Evolutionary conservation across 2,797 vertebrate genomes (phyloP).

Genomic region (Streptopelia turtur): DNA sequence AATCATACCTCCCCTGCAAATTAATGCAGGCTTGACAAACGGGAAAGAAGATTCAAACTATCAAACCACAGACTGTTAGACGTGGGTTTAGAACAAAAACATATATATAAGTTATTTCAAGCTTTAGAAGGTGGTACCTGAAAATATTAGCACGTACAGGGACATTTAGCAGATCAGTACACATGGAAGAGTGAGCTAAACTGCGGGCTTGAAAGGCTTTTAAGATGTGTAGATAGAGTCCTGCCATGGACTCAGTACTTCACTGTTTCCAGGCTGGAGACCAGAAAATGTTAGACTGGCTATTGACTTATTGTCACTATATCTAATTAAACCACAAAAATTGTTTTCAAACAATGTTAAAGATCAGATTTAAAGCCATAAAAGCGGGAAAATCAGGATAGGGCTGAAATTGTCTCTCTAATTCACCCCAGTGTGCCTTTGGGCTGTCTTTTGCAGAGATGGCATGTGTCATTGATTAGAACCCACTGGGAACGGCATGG

Average conservation of each 20-base stretch:
- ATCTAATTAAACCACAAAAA: slow-evolving; percentile 11
- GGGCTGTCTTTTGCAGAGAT: slow-evolving; percentile 14
- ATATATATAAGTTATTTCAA: neutral
- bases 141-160: neutral
- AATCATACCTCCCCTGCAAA: slow-evolving; percentile 49
- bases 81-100: slow-evolving; percentile 11
- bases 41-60: slow-evolving; percentile 17
- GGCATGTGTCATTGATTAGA: slow-evolving; percentile 22
- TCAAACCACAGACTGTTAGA: neutral
- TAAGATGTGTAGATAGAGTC: neutral
- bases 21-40: slow-evolving; percentile 22
- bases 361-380: slow-evolving; percentile 22
- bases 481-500: neutral
- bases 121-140: slow-evolving; percentile 2
- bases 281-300: neutral
- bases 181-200: neutral
- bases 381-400: neutral
- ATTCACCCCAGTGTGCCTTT: neutral
- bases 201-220: neutral
- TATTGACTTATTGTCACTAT: neutral
- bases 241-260: neutral
- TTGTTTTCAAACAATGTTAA: slow-evolving; percentile 17
- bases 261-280: neutral
- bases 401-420: neutral
- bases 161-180: neutral